A percentile compares a stretch with the other conserved stretches of the same genome.
Evolutionary conservation across 2,888 invertebrate species (phyloP).

Genomic region (Sepioteuthis lessoniana): DNA sequence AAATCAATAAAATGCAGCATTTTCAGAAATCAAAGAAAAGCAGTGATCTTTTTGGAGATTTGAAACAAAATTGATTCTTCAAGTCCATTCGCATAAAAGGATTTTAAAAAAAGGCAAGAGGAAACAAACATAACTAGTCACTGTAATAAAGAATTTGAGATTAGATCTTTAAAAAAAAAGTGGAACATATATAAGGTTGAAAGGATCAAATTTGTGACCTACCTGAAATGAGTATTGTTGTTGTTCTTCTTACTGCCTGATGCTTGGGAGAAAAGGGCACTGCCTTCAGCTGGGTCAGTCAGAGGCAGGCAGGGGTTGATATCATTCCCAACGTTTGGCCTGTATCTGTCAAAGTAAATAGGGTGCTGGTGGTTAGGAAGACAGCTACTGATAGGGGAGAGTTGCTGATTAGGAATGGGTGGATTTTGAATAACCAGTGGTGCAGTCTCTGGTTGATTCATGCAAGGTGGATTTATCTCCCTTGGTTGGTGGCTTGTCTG

Average conservation of each 20-base stretch:
- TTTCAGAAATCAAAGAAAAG: too few species aligned
- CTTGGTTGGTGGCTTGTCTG: background rate
- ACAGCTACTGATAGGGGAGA: background rate
- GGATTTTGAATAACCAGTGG: background rate
- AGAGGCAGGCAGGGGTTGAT: background rate
- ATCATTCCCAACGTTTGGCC: background rate
- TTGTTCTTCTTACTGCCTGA: background rate
- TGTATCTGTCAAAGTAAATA: conserved; percentile 8
- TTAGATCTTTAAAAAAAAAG: background rate
- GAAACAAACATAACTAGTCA: too few species aligned
- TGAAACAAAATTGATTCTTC: too few species aligned
- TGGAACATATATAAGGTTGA: background rate
- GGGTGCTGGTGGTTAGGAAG: background rate
- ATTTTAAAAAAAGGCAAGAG: too few species aligned
- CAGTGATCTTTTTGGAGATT: too few species aligned
- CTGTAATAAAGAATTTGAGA: too few species aligned
- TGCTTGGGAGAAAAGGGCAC: background rate
- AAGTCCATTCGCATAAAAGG: too few species aligned
- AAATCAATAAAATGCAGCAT: too few species aligned
- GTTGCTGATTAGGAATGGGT: background rate
- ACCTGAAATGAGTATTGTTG: background rate
- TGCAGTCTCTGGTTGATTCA: background rate
- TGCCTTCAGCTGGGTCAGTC: background rate
- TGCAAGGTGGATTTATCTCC: background rate
- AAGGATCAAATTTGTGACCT: background rate